phyloP scores from a whole-genome alignment of 2,888 invertebrate genomes.

The Trichogramma evanescens region DNA sequence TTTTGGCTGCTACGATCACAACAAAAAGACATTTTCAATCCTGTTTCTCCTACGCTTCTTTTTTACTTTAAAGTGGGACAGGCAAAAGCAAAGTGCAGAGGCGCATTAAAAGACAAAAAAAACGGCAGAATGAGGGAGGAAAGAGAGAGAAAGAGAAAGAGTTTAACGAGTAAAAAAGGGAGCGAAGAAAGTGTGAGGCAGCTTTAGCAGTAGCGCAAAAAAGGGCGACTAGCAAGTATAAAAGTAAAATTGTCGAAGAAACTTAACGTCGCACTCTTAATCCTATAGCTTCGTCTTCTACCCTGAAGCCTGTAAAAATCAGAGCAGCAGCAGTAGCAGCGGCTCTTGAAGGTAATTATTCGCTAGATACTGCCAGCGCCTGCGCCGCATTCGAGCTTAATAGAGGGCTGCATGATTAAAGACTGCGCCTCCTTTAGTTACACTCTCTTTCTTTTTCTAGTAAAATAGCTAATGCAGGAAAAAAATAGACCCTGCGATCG shows the following conservation, averaged over 20 bases:
- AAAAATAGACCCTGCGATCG: too few species aligned
- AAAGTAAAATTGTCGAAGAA: constrained; percentile 9
- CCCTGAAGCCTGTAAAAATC: constrained; percentile 7
- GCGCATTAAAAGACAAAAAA: not conserved
- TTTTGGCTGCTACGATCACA: not conserved
- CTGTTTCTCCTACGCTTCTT: not conserved
- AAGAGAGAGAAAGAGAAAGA: not conserved
- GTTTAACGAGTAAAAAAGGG: too few species aligned
- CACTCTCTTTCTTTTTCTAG: too few species aligned
- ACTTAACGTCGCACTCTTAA: constrained; percentile 4
- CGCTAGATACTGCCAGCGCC: constrained; percentile 5
- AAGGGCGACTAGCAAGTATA: too few species aligned
- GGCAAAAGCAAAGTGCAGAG: constrained; percentile 12
- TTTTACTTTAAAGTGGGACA: constrained; percentile 1
- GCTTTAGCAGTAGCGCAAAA: too few species aligned
- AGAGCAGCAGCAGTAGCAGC: not conserved
- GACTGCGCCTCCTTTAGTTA: constrained; percentile 2
- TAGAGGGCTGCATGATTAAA: constrained; percentile 20
- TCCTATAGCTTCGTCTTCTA: not conserved
- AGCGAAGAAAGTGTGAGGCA: too few species aligned
- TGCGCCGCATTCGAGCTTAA: constrained; percentile 13
- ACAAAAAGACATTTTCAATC: constrained; percentile 12
- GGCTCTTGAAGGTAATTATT: constrained; percentile 20
- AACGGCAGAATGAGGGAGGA: not conserved
- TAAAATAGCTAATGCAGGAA: too few species aligned